Evolutionary conservation across 2,797 vertebrate species (phyloP), one percentile per base, ranked within the genome.

Genomic region (Siniperca undulata): DNA sequence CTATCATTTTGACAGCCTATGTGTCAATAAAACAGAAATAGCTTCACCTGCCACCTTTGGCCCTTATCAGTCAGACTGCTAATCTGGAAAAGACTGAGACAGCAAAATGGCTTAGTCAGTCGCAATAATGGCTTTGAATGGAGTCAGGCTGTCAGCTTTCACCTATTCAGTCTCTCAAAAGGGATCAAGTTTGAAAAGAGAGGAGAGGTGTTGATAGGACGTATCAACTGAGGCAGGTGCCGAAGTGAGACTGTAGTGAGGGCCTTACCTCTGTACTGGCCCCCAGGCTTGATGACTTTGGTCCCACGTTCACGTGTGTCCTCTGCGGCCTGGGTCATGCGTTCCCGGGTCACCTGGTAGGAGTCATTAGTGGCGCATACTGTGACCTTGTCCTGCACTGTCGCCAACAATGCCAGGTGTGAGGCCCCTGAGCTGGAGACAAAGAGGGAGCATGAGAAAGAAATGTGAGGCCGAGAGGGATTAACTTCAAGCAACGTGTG

Each of bases 261-360:
- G 65, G 70, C 86, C 96, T 93, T 95, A 97, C 98, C 97, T 98
- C 97, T 95, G 94, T 96, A 96, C 79, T 95, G 96, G 90, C 97
- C 96, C 83, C 96, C 96, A 19, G 97, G 97, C 90, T 97, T 98
- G 93, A 97, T 97, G 92, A 97, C 95, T 95, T 98, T 98, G 95
- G 96, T 95, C 95, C 96, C 96, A 91, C 95, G 96, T 94, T 96
- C 97, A 84, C 96, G 96, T 0, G 95, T 97, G 90, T 98, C 97
- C 89, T 97, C 97, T 77, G 96, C 97, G 19, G 96, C 97, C 93
- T 97, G 97, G 83, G 96, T 96, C 97, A 97, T 94, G 70, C 96
- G 96, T 81, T 97, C 96, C 94, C 96, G 95, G 86, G 97, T 97
- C 94, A 96, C 96, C 96, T 95, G 95, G 94, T 96, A 97, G 24